Evolutionary conservation across 2,797 vertebrate species (phyloP), one percentile per base, ranked within the genome.

Genomic region (Urocyon cinereoargenteus): DNA sequence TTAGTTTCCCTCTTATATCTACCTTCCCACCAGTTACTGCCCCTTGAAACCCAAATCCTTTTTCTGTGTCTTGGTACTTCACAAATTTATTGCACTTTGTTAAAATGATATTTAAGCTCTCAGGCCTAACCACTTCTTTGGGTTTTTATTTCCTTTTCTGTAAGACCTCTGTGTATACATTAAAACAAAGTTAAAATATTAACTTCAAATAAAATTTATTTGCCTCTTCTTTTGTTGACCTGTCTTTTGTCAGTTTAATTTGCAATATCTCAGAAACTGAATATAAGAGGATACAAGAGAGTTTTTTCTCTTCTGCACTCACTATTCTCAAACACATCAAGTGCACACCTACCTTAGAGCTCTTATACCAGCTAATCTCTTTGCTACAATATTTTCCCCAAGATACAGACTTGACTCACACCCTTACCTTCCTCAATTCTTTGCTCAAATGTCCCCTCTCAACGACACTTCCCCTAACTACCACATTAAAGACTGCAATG

Each of bases 231-330:
- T 34, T 16, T 86, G 51, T 79, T 59, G 36, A 51, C 34, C n/a
- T 86, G 31, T 59, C 26, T 73, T 73, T 86, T 79, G 36, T 70
- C 73, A 59, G 53, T 93, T 70, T 86, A 93, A 86, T 45, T 78
- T 66, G 53, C 24, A 59, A 16, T 9, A 22, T 36, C 24, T 51
- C 28, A 86, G 91, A 22, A 34, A 68, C 5, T 68, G 83, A 68
- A 59, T 73, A 3, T 28, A 28, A 73, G 83, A 93, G 36, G 53
- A 34, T 2, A 34, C 13, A 28, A 22, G 72, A 31, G 57, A 16
- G 5, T 12, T 59, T 93, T 89, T 70, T 70, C 12, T 66, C 3
- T 10, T 40, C 72, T 78, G 31, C 34, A 36, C 15, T 93, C 31
- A 51, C 36, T 57, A 11, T 19, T 55, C 31, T 90, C 34, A 16